Percentiles rank a stretch among this genome's conserved stretches.
Evolutionary conservation across 2,888 invertebrate genomes (phyloP).

Genomic region (Apotomis turbidana): DNA sequence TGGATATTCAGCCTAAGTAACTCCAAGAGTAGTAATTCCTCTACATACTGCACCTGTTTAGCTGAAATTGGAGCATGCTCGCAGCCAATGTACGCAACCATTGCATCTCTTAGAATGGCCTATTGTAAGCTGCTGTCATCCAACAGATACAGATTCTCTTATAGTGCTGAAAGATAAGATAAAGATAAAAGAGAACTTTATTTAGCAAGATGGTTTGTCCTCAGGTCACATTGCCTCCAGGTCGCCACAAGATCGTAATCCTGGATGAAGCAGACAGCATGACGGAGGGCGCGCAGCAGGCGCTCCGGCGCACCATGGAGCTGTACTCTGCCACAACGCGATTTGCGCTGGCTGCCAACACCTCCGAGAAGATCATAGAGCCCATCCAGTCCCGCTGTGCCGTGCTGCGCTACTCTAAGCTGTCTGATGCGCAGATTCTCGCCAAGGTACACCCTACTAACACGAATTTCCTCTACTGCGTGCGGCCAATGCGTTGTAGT

Average conservation of each 20-base stretch:
- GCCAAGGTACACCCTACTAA: constrained; percentile 83
- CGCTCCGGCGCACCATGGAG: constrained; percentile 98
- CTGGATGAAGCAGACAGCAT: constrained; percentile 99
- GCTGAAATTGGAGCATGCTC: too few relatives aligned
- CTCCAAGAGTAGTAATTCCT: too few relatives aligned
- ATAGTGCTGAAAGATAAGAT: too few relatives aligned
- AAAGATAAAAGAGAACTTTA: too few relatives aligned
- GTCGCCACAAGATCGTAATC: constrained; percentile 97
- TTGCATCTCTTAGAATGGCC: too few relatives aligned
- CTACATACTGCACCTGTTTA: too few relatives aligned
- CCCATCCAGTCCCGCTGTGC: constrained; percentile 99
- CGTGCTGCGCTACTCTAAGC: constrained; percentile 94
- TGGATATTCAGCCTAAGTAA: too few relatives aligned
- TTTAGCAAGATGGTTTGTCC: background rate
- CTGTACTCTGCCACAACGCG: constrained; percentile 98
- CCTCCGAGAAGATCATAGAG: constrained; percentile 99
- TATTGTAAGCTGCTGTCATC: too few relatives aligned
- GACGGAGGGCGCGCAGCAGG: constrained; percentile 99
- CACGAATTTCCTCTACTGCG: too few relatives aligned
- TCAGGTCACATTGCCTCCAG: constrained; percentile 93
- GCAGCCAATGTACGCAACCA: too few relatives aligned
- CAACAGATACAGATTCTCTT: too few relatives aligned
- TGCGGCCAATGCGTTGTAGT: too few relatives aligned
- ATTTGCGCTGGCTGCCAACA: constrained; percentile 99
- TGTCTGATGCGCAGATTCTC: constrained; percentile 95